Evolutionary conservation across 2,888 invertebrate species (phyloP), one percentile per base, ranked within the genome.

Genomic region (Tachina fera): DNA sequence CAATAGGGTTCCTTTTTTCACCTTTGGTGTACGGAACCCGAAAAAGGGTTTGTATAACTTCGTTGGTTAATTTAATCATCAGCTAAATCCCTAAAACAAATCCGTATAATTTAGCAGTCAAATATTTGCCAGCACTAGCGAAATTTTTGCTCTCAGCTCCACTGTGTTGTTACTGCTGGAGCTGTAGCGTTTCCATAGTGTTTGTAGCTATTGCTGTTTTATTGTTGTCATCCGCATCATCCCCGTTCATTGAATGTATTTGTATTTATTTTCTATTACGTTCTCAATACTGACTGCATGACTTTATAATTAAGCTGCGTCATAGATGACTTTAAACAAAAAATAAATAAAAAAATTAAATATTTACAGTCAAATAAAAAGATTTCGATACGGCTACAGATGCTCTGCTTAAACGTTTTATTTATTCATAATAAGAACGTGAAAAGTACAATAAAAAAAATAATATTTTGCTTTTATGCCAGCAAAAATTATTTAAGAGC

Each of bases 261-360:
- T 72, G 13, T 58, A 41, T 61, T 70, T 70, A 16, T 39, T 60
- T 60, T 19, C 16, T 60, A 51, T 60, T 49, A 41, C 47, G 19
- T 60, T 67, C 51, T 16, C 19, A 22, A 63, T 43, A 58, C 58
- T 74, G 47, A 58, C 58, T 74, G 47, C 72, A 47, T 65, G 53
- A 53, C 63, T 67, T 58, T 67, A 22, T 60, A 82, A 82, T 82
- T 75, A 71, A 63, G 47, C 78, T 85, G 84, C 84, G 81, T 85
- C 81, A 81, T 58, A 81, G 61, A 70, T 70, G 84, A 75, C 49
- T 63, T 51, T 43, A 41, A 41, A 56, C 0, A 11, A 45, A 31
- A 31, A 31, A 31, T 31, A 31, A 31, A 22, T 22, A 22, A 31
- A 31, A 4, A 31, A 31, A 31, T 31, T 31, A 31, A 67, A 51